Conservation (phyloP, 2,797 vertebrate species). For the Ispidina picta region DNA sequence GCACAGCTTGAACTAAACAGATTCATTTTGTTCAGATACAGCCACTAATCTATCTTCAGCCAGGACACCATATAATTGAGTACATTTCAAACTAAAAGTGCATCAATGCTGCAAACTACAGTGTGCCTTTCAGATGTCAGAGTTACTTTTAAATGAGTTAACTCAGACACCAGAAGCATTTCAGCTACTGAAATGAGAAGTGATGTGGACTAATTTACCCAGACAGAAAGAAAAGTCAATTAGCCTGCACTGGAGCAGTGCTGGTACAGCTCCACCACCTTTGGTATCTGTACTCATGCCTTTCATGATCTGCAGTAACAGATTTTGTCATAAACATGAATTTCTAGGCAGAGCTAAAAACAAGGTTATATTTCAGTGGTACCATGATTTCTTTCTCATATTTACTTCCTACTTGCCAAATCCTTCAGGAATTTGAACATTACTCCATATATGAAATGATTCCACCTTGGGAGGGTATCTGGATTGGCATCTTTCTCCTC, state of each 20-base stretch:
- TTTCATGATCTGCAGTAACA: background rate
- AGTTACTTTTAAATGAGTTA: background rate
- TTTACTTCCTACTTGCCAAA: background rate
- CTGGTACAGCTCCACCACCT: background rate
- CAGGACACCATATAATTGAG: background rate
- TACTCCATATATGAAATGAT: background rate
- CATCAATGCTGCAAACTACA: background rate
- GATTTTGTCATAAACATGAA: background rate
- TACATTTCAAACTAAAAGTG: background rate
- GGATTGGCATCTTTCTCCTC: background rate
- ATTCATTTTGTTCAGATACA: background rate
- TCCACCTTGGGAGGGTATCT: background rate
- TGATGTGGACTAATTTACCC: background rate
- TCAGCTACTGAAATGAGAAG: background rate
- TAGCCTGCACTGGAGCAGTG: background rate
- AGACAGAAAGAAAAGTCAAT: constrained; percentile 3
- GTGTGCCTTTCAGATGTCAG: background rate
- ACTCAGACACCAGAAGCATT: background rate
- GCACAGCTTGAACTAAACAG: background rate
- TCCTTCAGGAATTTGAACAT: background rate
- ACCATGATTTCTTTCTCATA: background rate
- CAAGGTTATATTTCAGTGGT: background rate
- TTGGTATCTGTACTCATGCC: background rate
- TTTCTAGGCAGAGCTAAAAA: background rate
- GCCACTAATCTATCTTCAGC: background rate